Evolutionary conservation across 2,113 vertebrate species (phyloP), one percentile per base, ranked within the genome.

Genomic region (Coturnix japonica): DNA sequence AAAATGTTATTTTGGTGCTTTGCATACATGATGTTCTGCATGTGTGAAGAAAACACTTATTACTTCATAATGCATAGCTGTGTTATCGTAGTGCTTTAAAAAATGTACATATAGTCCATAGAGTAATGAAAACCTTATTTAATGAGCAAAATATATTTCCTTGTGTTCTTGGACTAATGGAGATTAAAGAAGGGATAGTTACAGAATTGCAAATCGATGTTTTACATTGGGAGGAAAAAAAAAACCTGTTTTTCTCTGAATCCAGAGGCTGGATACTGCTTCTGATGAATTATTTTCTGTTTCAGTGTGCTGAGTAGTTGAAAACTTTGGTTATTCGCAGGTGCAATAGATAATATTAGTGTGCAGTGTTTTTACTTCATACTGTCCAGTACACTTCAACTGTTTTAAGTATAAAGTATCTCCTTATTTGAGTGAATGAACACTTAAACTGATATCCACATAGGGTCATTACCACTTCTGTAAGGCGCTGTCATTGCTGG

Each of bases 391-490:
- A n/a, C 59, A 0, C 4, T 22, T 21, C 53, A 35, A 6, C 37
- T 37, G 14, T 4, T 77, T 37, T 10, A 7, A 9, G 2, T 17
- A 11, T 1, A 19, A 67, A 23, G 17, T 39, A 19, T 59, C 30
- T 33, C 59, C 5, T 60, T 57, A 2, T 7, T 11, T n/a, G 5
- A 25, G 14, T 23, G 84, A n/a, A 30, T 30, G 3, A 59, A 44
- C 0, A 2, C 20, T 33, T 31, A 43, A 69, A 89, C 60, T 90
- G 87, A 17, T 95, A n/a, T 84, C 67, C 41, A 2, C 26, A 15
- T 91, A 99, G 99, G 99, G 99, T 84, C 99, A 99, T 90, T 98
- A 99, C 78, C 98, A 98, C 46, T 99, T 97, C 95, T 99, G 98
- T 93, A 99, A 99, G 94, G 99, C 99, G 1, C 94, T 99, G 73